Evolutionary conservation across 2,888 invertebrate genomes (phyloP).

Genomic region (Eretmocerus hayati): DNA sequence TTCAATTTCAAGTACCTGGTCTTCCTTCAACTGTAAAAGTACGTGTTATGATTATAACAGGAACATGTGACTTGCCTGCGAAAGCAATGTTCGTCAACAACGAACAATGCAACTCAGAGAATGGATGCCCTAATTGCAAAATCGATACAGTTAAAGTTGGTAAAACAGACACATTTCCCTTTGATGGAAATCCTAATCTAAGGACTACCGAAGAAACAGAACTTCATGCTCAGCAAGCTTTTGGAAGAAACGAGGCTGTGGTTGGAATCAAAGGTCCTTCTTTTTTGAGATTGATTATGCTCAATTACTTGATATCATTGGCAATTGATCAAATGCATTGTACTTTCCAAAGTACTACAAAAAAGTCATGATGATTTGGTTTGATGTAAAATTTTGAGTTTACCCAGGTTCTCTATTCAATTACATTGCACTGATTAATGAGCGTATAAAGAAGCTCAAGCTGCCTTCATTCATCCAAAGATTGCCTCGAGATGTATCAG

Average conservation of each 20-base stretch:
- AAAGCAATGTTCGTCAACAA: conserved; percentile 5
- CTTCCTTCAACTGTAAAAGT: background rate
- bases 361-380: conserved; percentile 2
- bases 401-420: background rate
- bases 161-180: conserved; percentile 3
- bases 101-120: background rate
- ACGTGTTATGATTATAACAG: background rate
- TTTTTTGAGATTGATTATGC: background rate
- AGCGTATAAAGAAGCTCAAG: too few species aligned
- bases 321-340: conserved; percentile 8
- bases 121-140: conserved; percentile 5
- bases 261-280: conserved; percentile 4
- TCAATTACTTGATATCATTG: background rate
- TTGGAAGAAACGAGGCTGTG: background rate
- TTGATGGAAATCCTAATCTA: too few species aligned
- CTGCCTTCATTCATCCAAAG: too few species aligned
- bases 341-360: conserved; percentile 1
- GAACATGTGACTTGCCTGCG: conserved; percentile 7
- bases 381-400: background rate
- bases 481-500: too few species aligned
- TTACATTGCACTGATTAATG: too few species aligned
- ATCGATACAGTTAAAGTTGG: background rate
- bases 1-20: background rate
- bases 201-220: conserved; percentile 1
- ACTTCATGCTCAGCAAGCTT: background rate